phyloP scores from a whole-genome alignment of 35 echinoderm and acorn worm species.

The Holothuria glaberrima region DNA sequence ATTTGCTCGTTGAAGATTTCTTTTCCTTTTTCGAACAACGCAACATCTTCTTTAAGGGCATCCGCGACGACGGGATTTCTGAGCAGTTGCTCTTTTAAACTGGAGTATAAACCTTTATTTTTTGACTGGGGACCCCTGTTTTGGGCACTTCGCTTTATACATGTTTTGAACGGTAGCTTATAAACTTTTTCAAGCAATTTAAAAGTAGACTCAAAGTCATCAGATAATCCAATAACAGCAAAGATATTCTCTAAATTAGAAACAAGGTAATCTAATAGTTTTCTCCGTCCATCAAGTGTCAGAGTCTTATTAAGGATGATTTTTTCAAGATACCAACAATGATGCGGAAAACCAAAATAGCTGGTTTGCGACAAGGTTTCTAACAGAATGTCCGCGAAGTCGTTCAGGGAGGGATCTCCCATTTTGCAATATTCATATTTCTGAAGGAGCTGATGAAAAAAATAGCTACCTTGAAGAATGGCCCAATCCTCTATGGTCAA shows the following conservation, averaged over 20 bases:
- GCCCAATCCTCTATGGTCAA: slow-evolving; percentile 47
- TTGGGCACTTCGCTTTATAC: neutral
- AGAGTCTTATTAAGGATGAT: neutral
- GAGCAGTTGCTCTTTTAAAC: neutral
- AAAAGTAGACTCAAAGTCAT: neutral
- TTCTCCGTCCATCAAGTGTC: neutral
- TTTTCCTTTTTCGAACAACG: neutral
- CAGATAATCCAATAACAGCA: slow-evolving; percentile 12
- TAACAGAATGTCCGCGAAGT: neutral
- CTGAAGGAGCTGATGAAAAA: slow-evolving; percentile 17
- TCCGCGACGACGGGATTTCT: neutral
- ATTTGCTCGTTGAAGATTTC: slow-evolving; percentile 21
- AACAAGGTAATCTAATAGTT: neutral
- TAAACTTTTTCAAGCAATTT: neutral
- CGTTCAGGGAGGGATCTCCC: neutral
- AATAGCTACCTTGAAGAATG: slow-evolving; percentile 45
- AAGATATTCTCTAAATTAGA: neutral
- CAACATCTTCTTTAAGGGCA: neutral
- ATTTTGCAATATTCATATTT: slow-evolving; percentile 39
- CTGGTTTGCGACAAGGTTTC: neutral
- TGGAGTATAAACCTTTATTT: too few relatives aligned
- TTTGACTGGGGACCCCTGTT: neutral
- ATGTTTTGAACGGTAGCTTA: slow-evolving; percentile 1
- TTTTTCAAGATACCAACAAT: slow-evolving; percentile 16
- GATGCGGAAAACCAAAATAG: neutral